phyloP scores from a whole-genome alignment of 2,113 vertebrate genomes.

The Cyprinodon variegatus region DNA sequence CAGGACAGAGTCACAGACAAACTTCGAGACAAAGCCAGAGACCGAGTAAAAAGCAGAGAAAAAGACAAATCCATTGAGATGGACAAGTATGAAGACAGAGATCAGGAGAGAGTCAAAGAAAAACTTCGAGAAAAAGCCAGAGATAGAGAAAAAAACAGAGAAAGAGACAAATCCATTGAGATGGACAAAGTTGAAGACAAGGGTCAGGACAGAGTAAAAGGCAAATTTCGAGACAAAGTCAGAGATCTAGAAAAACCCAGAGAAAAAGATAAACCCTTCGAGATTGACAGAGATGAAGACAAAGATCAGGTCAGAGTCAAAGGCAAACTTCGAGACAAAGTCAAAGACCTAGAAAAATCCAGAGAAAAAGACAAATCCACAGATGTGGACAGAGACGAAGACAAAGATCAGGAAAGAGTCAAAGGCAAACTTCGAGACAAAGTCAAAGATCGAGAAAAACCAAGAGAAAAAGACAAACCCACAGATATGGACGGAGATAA shows the following conservation, averaged over 20 bases:
- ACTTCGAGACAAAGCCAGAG: neutral
- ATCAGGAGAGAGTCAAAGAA: slow-evolving; percentile 71
- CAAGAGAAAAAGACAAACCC: neutral
- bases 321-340: neutral
- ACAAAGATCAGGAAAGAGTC: neutral
- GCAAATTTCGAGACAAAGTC: neutral
- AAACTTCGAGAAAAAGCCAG: slow-evolving; percentile 2
- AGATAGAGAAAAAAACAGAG: neutral
- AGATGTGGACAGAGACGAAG: slow-evolving; percentile 1
- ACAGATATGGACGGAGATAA: neutral
- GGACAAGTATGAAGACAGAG: neutral
- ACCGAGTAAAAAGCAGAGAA: neutral
- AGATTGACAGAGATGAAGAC: slow-evolving; percentile 21
- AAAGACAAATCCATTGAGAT: neutral
- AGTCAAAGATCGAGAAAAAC: neutral
- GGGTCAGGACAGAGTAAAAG: neutral
- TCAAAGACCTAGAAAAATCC: neutral
- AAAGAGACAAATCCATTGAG: slow-evolving; percentile 4
- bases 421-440: neutral
- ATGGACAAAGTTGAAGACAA: neutral
- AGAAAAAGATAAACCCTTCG: slow-evolving; percentile 82
- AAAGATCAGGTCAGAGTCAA: slow-evolving; percentile 4
- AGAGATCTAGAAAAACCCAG: slow-evolving; percentile 9
- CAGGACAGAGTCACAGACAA: neutral
- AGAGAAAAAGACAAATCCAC: neutral